Evolutionary conservation across 2,797 vertebrate genomes (phyloP), one percentile per base, ranked within the genome.

Genomic region (Vireo griseus): DNA sequence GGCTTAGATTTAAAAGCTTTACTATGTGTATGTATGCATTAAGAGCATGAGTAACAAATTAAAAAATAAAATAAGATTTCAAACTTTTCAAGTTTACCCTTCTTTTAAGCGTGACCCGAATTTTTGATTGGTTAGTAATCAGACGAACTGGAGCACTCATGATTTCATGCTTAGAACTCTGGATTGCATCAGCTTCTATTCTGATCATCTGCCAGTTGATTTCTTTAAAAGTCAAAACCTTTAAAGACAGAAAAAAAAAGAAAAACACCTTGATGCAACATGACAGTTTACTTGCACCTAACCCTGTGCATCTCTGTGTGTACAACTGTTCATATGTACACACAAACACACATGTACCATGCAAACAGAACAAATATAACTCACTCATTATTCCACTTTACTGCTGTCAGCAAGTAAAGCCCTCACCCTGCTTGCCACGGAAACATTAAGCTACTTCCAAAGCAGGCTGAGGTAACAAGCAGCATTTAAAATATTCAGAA

Each of bases 201-300:
- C 99, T 98, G 97, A 99, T 99, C 99, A 99, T 99, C 98, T 99
- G 99, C 99, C 99, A 99, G 97, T 98, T 99, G 96, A 99, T 99
- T 97, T 99, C 99, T 97, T 99, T 99, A 96, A 99, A 99, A 29
- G 99, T 99, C 98, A 99, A 97, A 91, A 99, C 98, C 99, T 99
- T 94, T 69, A 90, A 95, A 93, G 33, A 91, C 66, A 75, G 17
- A 71, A 52, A 92, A 95, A 88, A 94, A 96, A 67, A 97, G 21
- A 93, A 77, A 75, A 74, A 57, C 17, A 67, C 12, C 7, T 68
- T 74, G 24, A 76, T 44, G 22, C 21, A 73, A 37, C 28, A 68
- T 16, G 13, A 45, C 12, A 50, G 40, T 68, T 93, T 45, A 74
- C 28, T 68, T 80, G 33, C 1, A 2, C 20, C 25, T 55, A 69